Evolutionary conservation across 2,797 vertebrate species (phyloP), one percentile per base, ranked within the genome.

Genomic region (Cynopterus sphinx): DNA sequence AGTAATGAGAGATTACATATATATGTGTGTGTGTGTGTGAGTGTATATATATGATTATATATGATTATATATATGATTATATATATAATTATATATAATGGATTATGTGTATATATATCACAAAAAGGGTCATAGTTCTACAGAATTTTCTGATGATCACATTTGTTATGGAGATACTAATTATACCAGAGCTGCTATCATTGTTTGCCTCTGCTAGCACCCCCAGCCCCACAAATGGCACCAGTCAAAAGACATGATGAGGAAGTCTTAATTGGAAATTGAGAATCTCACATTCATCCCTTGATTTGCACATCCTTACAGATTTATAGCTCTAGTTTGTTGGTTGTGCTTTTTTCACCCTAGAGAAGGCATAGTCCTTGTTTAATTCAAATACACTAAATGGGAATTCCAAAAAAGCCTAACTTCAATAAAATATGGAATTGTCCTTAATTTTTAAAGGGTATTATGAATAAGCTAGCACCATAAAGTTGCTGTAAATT

Each of bases 201-300:
- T 63, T 90, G 21, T 88, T 90, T 86, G 5, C 13, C 11, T 39
- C 78, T 3, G 2, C 51, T 26, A 11, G 9, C 11, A 9, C 55
- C 19, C 7, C 21, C 39, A 41, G 15, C 49, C 70, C 46, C 41
- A 46, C 53, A 79, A 93, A 61, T 88, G 51, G 36, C 21, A 43
- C 31, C 46, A 93, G 41, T 94, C 78, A 91, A 78, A 96, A n/a
- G 46, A 95, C 43, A 67, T 90, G 13, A 7, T 89, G 90, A 92
- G 33, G 19, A 67, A 83, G 4, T 81, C 61, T 91, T 87, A 89
- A 61, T 7, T 93, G 49, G n/a, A 95, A 63, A 19, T 82, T 93
- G 17, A 75, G 67, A 86, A 93, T 55, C 41, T 43, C 46, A 83
- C 24, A 96, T 85, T 93, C 10, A 74, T 11, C 26, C 13, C n/a